Evolutionary conservation across 1,140 invertebrate species (phyloP).

Genomic region (Diorhabda sublineata): DNA sequence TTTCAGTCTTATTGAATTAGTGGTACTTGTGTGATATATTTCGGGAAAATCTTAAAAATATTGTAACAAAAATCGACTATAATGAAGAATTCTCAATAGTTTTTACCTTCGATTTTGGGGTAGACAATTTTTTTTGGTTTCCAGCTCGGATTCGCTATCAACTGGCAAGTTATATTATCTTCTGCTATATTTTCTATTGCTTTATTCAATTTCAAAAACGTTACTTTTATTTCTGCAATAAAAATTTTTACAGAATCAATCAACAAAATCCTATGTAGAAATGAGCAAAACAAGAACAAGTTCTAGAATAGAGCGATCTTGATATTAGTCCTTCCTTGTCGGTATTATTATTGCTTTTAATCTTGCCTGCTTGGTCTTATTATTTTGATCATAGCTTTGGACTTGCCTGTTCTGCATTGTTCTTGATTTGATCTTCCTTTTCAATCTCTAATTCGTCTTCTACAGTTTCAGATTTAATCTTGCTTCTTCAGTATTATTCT

Average conservation of each 20-base stretch:
- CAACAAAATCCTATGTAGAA: too few species aligned
- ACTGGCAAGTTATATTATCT: conserved; percentile 30
- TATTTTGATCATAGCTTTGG: too few species aligned
- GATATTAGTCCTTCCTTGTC: too few species aligned
- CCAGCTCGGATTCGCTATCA: conserved; percentile 32
- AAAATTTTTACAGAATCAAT: neutral
- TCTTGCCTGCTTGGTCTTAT: too few species aligned
- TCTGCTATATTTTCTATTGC: conserved; percentile 4
- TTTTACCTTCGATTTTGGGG: conserved; percentile 32
- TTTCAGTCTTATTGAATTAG: conserved; percentile 28
- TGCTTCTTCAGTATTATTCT: too few species aligned
- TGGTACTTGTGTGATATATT: conserved; percentile 20
- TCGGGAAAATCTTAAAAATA: conserved; percentile 33
- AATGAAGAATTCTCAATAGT: neutral
- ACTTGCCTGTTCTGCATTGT: too few species aligned
- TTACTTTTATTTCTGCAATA: conserved; percentile 35
- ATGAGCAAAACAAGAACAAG: too few species aligned
- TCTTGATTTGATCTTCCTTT: too few species aligned
- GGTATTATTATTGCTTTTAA: too few species aligned
- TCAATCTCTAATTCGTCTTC: too few species aligned
- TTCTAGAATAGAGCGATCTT: too few species aligned
- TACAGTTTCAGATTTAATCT: too few species aligned
- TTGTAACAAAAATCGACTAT: neutral
- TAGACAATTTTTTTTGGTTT: conserved; percentile 30
- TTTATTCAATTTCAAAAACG: conserved; percentile 28